Evolutionary conservation across 2,113 vertebrate species (phyloP), one percentile per base, ranked within the genome.

Genomic region (Oncorhynchus tshawytscha): DNA sequence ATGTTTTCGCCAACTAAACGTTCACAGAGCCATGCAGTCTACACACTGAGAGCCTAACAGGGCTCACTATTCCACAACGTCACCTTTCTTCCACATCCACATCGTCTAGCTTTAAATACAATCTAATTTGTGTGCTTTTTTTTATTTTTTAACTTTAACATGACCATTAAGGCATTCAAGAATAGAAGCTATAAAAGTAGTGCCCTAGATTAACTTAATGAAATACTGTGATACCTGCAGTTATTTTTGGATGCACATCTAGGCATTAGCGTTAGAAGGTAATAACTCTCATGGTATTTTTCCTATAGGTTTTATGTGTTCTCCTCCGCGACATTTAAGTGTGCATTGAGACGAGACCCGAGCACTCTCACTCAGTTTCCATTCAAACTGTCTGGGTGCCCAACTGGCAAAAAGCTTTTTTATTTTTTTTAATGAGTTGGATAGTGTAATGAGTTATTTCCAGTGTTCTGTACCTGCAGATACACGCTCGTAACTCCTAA

Each of bases 311-410:
- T 80, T 81, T 75, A 76, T 72, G 64, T 39, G 72, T 67, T 77
- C 60, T 80, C 59, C 60, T 80, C 49, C 24, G 70, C 59, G 25
- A 83, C 70, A 71, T 80, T 77, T 72, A 75, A 70, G 72, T 69
- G 65, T 27, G 24, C 48, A 25, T 45, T 57, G 48, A 68, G 20
- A 20, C 18, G 59, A 75, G 72, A 69, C 65, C 31, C 11, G 20
- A 39, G 29, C 62, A 59, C 60, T 70, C 70, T 78, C 70, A 39
- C 62, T 54, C 49, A 29, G 48, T 81, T 81, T 80, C 65, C 70
- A 72, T 54, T 54, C 67, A 34, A 62, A 78, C 39, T 70, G 8
- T 73, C 24, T 54, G 70, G 60, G 39, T 49, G 27, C 60, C 65
- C 73, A 54, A 62, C 51, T 68, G 77, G 49, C 59, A 48, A 9